phyloP scores from a whole-genome alignment of 1,140 invertebrate genomes.

The Anagrus nilaparvatae region DNA sequence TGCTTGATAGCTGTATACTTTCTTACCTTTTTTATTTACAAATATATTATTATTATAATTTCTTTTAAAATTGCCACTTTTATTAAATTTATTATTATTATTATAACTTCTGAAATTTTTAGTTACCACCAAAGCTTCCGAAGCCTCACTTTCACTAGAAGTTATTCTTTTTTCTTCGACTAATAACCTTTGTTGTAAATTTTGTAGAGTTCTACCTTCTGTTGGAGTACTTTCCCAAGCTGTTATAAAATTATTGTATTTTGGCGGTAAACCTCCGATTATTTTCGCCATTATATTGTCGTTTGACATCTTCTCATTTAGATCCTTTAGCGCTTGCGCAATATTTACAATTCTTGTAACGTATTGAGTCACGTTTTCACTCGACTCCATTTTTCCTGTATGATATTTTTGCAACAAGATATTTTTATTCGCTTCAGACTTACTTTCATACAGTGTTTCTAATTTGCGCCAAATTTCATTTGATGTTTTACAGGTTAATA shows the following conservation, averaged over 20 bases:
- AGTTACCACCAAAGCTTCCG: too few species aligned
- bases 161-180: not conserved
- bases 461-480: slow-evolving; percentile 17
- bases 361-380: slow-evolving; percentile 15
- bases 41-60: too few species aligned
- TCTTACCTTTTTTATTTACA: too few species aligned
- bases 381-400: slow-evolving; percentile 9
- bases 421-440: slow-evolving; percentile 4
- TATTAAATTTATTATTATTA: too few species aligned
- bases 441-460: slow-evolving; percentile 10
- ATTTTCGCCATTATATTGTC: slow-evolving; percentile 13
- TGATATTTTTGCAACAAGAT: slow-evolving; percentile 13
- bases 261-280: slow-evolving; percentile 10
- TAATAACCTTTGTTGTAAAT: not conserved
- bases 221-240: slow-evolving; percentile 6
- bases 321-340: slow-evolving; percentile 9
- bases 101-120: too few species aligned
- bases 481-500: slow-evolving; percentile 11
- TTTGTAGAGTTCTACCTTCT: not conserved
- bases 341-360: slow-evolving; percentile 16
- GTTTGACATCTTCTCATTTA: slow-evolving; percentile 8
- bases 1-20: too few species aligned
- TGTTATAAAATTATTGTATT: slow-evolving; percentile 6
- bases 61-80: too few species aligned
- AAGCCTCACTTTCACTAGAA: slow-evolving; percentile 9